These are phyloP conservation scores for Sardinella longiceps DNA, from an alignment of 2,797 vertebrate species.

Conservation along the genomic window DNA sequence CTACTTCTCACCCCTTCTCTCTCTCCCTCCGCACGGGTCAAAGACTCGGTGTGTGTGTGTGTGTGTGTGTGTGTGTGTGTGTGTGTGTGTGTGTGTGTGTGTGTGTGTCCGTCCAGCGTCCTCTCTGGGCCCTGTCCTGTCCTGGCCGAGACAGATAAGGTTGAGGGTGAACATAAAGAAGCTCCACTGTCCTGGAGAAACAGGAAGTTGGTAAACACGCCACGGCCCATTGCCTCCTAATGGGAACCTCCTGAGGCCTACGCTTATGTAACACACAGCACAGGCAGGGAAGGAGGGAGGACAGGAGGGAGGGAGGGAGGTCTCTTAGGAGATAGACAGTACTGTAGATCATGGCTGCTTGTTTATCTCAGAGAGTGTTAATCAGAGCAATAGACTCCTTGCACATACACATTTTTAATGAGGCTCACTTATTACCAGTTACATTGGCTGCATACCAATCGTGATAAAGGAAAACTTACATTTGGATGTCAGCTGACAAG, in stretches of 20 bases:
- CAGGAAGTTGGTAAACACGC: conserved; percentile 49
- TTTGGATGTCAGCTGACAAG: no score
- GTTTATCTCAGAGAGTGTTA: background rate
- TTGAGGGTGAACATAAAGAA: conserved; percentile 38
- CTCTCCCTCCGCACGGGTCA: background rate
- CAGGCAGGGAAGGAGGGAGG: background rate
- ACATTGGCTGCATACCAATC: no score
- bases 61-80: no score
- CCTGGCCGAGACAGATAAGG: background rate
- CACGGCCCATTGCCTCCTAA: conserved; percentile 34
- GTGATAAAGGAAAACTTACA: no score
- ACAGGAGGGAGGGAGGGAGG: no score
- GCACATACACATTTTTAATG: no score
- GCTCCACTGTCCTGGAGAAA: conserved; percentile 39
- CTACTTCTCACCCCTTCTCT: background rate
- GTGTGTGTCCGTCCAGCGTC: background rate
- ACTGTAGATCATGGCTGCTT: background rate
- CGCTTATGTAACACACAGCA: conserved; percentile 15
- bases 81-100: no score
- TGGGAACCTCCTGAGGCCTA: conserved; percentile 34
- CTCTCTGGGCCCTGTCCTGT: background rate
- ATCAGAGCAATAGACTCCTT: no score
- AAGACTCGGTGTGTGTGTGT: no score
- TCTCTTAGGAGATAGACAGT: background rate
- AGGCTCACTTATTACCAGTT: no score